phyloP scores from a whole-genome alignment of 53 echinoderm and acorn worm genomes.

The Temnopleurus reevesii region DNA sequence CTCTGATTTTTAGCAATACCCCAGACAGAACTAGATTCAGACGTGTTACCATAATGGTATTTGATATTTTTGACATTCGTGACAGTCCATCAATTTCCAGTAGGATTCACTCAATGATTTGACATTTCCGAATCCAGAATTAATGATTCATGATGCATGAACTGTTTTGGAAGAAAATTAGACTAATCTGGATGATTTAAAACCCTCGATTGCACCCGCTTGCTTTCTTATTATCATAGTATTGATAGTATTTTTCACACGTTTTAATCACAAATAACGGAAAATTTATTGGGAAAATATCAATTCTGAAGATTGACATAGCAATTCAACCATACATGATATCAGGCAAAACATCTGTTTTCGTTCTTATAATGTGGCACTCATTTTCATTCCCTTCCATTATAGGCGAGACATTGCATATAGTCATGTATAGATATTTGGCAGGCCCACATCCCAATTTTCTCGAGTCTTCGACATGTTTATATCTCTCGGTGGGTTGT shows the following conservation, averaged over 20 bases:
- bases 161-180: neutral
- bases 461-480: no score
- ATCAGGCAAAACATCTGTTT: no score
- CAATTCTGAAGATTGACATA: neutral
- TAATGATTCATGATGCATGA: neutral
- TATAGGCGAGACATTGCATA: no score
- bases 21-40: no score
- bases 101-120: neutral
- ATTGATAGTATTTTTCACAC: neutral
- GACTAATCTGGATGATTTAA: neutral
- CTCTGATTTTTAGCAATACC: no score
- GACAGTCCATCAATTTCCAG: conserved; percentile 12
- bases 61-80: neutral
- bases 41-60: no score
- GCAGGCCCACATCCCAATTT: no score
- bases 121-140: conserved; percentile 4
- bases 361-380: no score
- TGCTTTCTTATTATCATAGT: neutral
- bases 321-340: neutral
- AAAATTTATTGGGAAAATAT: neutral
- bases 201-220: neutral
- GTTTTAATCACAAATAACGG: neutral
- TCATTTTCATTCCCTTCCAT: no score
- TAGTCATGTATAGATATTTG: no score
- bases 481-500: no score